phyloP scores from a whole-genome alignment of 2,888 invertebrate genomes.

The Lordiphosa andalusiaca region DNA sequence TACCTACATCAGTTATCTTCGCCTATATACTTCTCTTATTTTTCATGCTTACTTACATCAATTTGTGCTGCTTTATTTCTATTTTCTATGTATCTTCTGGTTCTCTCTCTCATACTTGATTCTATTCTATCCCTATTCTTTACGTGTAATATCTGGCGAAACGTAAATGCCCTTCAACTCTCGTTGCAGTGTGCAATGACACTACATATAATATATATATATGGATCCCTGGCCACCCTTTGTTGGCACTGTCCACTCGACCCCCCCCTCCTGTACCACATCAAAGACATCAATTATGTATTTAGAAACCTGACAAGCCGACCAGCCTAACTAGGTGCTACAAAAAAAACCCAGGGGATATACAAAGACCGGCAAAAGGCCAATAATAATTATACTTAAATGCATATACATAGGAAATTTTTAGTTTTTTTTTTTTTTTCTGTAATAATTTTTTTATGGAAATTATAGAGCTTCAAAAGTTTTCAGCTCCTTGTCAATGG shows the following conservation, averaged over 20 bases:
- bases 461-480: constrained; percentile 37
- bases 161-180: neutral
- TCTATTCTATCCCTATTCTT: too few species aligned
- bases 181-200: constrained; percentile 14
- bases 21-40: too few species aligned
- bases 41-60: too few species aligned
- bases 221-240: constrained; percentile 24
- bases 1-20: too few species aligned
- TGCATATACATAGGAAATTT: neutral
- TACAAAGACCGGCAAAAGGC: constrained; percentile 9
- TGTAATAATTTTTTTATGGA: too few species aligned
- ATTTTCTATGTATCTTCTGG: too few species aligned
- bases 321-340: constrained; percentile 32
- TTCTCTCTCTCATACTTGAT: too few species aligned
- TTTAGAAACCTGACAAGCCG: constrained; percentile 17
- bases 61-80: too few species aligned
- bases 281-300: constrained; percentile 25
- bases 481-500: constrained; percentile 30
- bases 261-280: constrained; percentile 20
- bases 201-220: too few species aligned
- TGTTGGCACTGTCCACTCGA: neutral
- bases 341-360: constrained; percentile 3
- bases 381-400: constrained; percentile 32
- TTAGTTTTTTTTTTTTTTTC: neutral
- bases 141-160: neutral